Base-by-base conservation (phyloP, 2,113 vertebrate genomes). In the Psophia crepitans region DNA sequence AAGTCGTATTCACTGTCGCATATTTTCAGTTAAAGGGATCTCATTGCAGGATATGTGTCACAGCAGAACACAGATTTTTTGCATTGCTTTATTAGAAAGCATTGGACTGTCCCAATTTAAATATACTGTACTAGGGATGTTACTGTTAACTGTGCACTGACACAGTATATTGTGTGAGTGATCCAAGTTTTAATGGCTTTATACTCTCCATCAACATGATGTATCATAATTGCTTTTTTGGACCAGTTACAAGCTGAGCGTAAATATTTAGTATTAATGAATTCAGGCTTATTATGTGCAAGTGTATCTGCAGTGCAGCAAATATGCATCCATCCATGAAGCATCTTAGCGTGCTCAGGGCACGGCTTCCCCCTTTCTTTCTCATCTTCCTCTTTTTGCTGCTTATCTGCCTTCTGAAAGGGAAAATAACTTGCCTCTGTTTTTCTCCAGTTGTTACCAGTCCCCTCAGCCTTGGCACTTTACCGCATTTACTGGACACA, bases 141-240 rank as follows among this genome's bases (percentile, higher is more conserved):
- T 90, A 63, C 61, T 87, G 80, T 82, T 90, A 90, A 89, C 85
- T 90, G 18, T 80, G 48, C 74, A 30, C 69, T 91, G 88, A 96
- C 93, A 93, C 53, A 64, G 32, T 54, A 16, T 51, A 35, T 32
- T 77, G 69, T 85, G 46, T 64, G 74, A 97, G 74, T 68, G 76
- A 69, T 94, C 77, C 91, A 84, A 90, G 80, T 95, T 97, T 96
- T 85, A 46, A 75, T 84, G 74, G 73, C 65, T 91, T 93, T 46
- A 61, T 87, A 88, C 46, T 94, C 49, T 84, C 81, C 35, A 3
- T 87, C 97, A 97, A 90, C 77, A 81, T 93, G 95, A 97, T 97
- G 87, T 87, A 84, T 83, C 73, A 30, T 98, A 98, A 98, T 97
- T 96, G 97, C 93, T 91, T 96, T 98, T 89, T 97, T 98, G 97